phyloP scores from a whole-genome alignment of 2,113 vertebrate genomes.

The Entomyzon cyanotis region DNA sequence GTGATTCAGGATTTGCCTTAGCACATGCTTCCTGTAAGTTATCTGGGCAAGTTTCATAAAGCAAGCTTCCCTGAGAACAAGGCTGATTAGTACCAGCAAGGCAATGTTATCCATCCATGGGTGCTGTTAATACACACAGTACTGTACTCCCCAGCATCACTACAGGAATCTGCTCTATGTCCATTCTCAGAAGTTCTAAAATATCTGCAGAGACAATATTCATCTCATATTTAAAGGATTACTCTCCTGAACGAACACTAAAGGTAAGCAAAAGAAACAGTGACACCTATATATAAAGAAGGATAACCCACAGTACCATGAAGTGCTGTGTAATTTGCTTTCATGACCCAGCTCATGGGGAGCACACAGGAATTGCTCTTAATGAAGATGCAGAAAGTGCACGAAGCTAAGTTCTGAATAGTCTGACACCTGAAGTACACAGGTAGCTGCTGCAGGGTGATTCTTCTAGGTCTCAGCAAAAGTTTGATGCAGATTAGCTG shows the following conservation, averaged over 20 bases:
- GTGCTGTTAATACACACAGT: neutral
- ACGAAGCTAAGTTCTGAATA: neutral
- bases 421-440: neutral
- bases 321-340: neutral
- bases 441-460: neutral
- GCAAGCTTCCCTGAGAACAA: neutral
- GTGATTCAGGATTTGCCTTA: neutral
- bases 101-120: neutral
- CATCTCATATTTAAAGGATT: neutral
- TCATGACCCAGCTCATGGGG: neutral
- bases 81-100: neutral
- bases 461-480: neutral
- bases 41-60: neutral
- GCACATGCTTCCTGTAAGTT: neutral
- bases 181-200: neutral
- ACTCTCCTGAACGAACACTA: neutral
- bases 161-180: neutral
- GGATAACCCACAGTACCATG: neutral
- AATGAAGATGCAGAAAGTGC: neutral
- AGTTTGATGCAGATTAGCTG: neutral
- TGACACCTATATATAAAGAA: neutral
- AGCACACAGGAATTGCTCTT: neutral
- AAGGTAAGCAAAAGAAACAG: neutral
- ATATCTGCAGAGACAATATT: neutral
- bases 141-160: neutral